Conservation (phyloP, 2,797 vertebrate species). For the Emydoidea blandingii region DNA sequence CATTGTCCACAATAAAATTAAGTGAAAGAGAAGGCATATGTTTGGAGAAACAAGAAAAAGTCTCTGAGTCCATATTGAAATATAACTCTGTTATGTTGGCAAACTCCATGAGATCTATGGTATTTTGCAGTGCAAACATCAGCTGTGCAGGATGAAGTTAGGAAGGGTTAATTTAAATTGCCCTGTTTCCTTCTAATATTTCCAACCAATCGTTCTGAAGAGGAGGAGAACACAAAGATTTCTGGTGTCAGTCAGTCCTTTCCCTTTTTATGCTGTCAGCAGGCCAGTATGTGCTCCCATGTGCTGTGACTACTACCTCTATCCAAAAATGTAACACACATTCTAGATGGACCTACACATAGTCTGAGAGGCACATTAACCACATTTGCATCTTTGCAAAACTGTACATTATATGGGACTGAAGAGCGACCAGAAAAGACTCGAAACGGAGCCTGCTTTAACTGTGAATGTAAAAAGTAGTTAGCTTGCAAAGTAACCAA, state of each 20-base stretch:
- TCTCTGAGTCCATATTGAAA: neutral
- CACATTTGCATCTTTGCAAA: neutral
- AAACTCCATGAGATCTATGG: conserved; percentile 36
- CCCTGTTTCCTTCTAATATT: neutral
- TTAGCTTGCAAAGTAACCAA: neutral
- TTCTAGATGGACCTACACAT: neutral
- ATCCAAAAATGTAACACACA: neutral
- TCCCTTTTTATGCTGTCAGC: neutral
- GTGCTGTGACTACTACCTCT: neutral
- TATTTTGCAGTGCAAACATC: conserved; percentile 36
- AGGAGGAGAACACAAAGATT: neutral
- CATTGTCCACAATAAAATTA: conserved; percentile 30
- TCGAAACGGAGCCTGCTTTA: neutral
- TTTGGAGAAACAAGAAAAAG: neutral
- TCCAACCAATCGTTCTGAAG: neutral
- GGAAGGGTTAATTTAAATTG: neutral
- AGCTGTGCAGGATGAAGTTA: neutral
- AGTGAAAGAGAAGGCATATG: conserved; percentile 47
- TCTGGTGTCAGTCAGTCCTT: neutral
- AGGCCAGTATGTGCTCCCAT: neutral
- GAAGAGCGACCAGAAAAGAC: neutral
- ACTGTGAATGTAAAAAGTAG: neutral
- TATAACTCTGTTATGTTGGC: neutral
- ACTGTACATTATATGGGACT: neutral
- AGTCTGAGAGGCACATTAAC: conserved; percentile 37